Evolutionary conservation across 2,113 vertebrate genomes (phyloP).

Genomic region (Ondatra zibethicus): DNA sequence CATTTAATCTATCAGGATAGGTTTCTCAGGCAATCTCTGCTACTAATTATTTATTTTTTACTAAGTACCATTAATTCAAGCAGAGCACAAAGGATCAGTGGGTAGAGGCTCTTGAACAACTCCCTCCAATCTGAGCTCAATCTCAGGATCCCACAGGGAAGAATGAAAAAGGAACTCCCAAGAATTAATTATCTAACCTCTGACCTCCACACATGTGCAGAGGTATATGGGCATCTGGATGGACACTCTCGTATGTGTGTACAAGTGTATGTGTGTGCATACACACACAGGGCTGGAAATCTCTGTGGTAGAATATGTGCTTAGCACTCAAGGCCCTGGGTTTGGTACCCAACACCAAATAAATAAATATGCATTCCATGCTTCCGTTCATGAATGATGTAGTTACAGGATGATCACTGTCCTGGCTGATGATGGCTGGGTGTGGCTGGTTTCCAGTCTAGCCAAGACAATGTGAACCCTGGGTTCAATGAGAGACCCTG

Average conservation of each 20-base stretch:
- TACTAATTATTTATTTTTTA: neutral
- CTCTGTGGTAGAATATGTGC: neutral
- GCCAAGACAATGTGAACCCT: neutral
- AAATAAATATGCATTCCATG: neutral
- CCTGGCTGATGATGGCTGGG: too few relatives aligned
- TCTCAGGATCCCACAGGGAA: neutral
- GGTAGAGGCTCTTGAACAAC: neutral
- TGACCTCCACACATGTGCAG: neutral
- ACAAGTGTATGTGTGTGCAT: neutral
- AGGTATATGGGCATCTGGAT: neutral
- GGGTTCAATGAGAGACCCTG: neutral
- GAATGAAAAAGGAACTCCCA: neutral
- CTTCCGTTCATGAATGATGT: neutral
- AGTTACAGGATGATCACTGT: too few relatives aligned
- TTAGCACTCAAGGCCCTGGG: neutral
- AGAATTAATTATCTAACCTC: neutral
- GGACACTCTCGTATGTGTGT: neutral
- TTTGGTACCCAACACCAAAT: neutral
- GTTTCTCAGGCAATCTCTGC: neutral
- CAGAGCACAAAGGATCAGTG: neutral
- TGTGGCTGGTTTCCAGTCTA: neutral
- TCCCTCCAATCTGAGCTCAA: neutral
- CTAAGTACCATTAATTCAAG: neutral
- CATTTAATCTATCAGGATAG: neutral
- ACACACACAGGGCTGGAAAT: neutral